phyloP scores from a whole-genome alignment of 2,113 vertebrate species.

The Zapus hudsonius region DNA sequence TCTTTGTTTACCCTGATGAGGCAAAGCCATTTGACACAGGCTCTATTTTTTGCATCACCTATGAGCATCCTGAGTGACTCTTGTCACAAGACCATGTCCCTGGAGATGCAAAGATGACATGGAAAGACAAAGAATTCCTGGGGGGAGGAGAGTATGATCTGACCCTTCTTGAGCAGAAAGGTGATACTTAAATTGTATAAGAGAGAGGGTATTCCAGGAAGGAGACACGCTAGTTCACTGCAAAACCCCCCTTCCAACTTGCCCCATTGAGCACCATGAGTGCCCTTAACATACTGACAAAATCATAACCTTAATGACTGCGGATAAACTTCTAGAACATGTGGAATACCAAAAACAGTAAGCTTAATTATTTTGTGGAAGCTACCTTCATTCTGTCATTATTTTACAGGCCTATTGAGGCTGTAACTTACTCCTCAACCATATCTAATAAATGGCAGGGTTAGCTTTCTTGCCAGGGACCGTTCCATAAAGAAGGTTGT shows the following conservation, averaged over 20 bases:
- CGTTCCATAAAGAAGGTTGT: constrained; percentile 36
- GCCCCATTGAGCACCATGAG: neutral
- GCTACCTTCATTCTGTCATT: constrained; percentile 35
- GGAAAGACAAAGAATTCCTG: neutral
- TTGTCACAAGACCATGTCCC: neutral
- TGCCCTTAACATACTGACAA: neutral
- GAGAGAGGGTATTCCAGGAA: neutral
- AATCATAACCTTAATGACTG: constrained; percentile 10
- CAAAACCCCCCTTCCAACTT: neutral
- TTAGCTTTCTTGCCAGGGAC: constrained; percentile 52
- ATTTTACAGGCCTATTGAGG: constrained; percentile 49
- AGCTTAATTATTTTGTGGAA: constrained; percentile 8
- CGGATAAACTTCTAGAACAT: constrained; percentile 22
- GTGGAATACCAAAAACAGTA: neutral
- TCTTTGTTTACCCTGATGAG: neutral
- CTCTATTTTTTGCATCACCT: neutral
- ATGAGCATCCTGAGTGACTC: neutral
- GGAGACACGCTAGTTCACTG: neutral
- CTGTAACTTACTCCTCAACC: constrained; percentile 38
- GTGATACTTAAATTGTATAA: constrained; percentile 5
- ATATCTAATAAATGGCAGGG: constrained; percentile 13
- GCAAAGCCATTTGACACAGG: constrained; percentile 5
- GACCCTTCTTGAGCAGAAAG: neutral
- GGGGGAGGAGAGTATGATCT: neutral
- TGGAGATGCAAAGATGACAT: neutral